Conservation (phyloP, 1,140 invertebrate species). For the Galleria mellonella region DNA sequence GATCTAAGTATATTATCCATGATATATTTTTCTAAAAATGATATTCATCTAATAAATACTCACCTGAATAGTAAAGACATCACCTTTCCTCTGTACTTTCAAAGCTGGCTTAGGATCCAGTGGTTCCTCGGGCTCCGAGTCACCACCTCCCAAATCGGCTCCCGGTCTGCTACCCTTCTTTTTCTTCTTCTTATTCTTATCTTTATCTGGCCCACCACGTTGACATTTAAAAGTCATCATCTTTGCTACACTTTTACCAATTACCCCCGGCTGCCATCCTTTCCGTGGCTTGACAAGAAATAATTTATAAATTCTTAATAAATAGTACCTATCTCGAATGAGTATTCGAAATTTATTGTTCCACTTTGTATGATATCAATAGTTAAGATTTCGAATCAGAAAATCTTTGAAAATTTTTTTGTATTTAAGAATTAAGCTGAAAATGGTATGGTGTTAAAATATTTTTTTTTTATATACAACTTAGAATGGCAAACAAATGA, state of each 20-base stretch:
- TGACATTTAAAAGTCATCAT: constrained; percentile 65
- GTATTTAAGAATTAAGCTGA: no score
- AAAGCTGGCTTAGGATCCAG: constrained; percentile 70
- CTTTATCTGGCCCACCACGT: constrained; percentile 45
- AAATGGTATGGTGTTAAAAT: no score
- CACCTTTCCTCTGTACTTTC: constrained; percentile 75
- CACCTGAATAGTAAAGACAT: constrained; percentile 74
- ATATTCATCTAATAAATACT: constrained; percentile 3
- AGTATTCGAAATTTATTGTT: no score
- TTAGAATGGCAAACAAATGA: no score
- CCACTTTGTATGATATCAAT: no score
- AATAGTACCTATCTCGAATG: no score
- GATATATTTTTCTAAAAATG: background rate
- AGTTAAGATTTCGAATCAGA: no score
- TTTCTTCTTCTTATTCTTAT: constrained; percentile 58
- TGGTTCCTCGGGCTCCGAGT: constrained; percentile 58
- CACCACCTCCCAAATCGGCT: constrained; percentile 40
- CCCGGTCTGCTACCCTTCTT: constrained; percentile 42
- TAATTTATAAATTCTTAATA: no score
- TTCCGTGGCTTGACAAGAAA: constrained; percentile 50
- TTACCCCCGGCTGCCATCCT: constrained; percentile 75
- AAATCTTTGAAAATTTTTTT: no score
- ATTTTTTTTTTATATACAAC: no score
- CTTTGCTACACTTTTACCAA: constrained; percentile 70
- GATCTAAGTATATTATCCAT: no score